Base-by-base conservation (phyloP, 2,888 invertebrate species). In the Sarcophaga rosellei region DNA sequence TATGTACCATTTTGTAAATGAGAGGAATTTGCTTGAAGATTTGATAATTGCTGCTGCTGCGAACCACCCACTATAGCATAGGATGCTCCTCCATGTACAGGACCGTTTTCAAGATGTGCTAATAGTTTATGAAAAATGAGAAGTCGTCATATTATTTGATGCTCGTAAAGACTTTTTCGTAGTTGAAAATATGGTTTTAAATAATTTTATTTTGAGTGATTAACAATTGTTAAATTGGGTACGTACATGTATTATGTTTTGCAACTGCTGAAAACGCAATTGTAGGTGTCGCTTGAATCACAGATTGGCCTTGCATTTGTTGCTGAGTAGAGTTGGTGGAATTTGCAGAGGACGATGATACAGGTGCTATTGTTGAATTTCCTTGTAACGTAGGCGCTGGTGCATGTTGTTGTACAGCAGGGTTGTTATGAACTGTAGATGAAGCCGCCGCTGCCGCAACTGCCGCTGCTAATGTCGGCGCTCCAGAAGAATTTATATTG, bases 261-360 rank as follows among this genome's bases (percentile, higher is more conserved):
- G 95, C 95, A 89, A 95, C 95, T 57, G 95, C 95, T 86, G 96
- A 95, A 93, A 96, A 96, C 91, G 93, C 93, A 91, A 93, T 93
- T 90, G 93, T 92, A 90, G 93, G 91, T 89, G 92, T 92, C 88
- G 92, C 90, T 91, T 92, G 92, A 91, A 93, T 93, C 92, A 93
- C 93, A 93, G 93, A 91, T 92, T 92, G 93, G 90, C 91, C 91
- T 92, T 93, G 93, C 92, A 92, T 91, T 91, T 90, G 79, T 25
- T 61, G 90, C 83, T 84, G 91, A 79, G 89, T 81, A 88, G 89
- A 86, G 86, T 89, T 88, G 88, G 89, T 88, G 86, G 77, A 82
- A 78, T 85, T 87, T 76, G 89, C 66, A 17, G 87, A 89, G 25
- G 89, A 80, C 69, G 90, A 76, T 45, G 88, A 69, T 77, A 87